Evolutionary conservation across 2,888 invertebrate genomes (phyloP).

Genomic region (Epirrhoe tristata): DNA sequence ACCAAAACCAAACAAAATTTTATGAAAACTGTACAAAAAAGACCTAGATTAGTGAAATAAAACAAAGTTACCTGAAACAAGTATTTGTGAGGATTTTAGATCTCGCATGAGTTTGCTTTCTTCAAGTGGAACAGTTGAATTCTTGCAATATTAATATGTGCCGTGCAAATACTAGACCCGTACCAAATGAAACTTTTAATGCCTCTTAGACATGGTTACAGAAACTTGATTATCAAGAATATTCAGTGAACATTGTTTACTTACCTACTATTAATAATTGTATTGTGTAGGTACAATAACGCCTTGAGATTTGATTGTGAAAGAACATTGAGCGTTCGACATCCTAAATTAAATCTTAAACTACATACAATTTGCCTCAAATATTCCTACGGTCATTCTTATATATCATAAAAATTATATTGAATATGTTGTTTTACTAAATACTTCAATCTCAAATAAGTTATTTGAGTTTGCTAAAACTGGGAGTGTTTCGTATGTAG

Average conservation of each 20-base stretch:
- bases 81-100: too few relatives aligned
- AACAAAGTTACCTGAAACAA: not conserved
- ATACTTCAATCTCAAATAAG: too few relatives aligned
- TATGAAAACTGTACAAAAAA: too few relatives aligned
- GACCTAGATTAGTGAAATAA: not conserved
- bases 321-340: not conserved
- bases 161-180: not conserved
- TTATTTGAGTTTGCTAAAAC: too few relatives aligned
- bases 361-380: too few relatives aligned
- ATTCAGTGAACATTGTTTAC: not conserved
- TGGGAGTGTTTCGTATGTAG: too few relatives aligned
- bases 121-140: not conserved
- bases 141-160: not conserved
- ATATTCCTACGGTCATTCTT: too few relatives aligned
- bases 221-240: not conserved
- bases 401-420: too few relatives aligned
- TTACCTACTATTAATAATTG: not conserved
- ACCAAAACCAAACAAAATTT: too few relatives aligned
- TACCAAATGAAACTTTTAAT: not conserved
- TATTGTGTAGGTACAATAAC: not conserved
- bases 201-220: not conserved
- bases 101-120: not conserved
- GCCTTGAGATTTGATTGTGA: not conserved
- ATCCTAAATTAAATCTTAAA: too few relatives aligned
- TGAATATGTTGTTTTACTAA: too few relatives aligned